Evolutionary conservation across 1,140 invertebrate species (phyloP).

Genomic region (Dryas iulia): DNA sequence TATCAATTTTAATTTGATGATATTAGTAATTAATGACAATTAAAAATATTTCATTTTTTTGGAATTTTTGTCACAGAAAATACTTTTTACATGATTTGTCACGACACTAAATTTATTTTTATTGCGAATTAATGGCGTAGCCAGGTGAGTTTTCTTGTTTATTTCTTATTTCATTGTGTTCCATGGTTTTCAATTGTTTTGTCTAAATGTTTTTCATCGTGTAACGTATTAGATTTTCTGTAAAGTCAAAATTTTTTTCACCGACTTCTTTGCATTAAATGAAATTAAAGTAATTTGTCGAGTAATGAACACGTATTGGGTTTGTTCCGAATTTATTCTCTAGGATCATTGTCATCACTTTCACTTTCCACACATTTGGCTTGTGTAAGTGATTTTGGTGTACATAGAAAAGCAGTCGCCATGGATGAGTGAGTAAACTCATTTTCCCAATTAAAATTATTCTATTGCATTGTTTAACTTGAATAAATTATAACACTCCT

Average conservation of each 20-base stretch:
- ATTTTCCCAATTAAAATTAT: constrained; percentile 50
- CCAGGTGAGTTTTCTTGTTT: constrained; percentile 79
- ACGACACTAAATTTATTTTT: constrained; percentile 70
- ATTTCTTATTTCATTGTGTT: constrained; percentile 77
- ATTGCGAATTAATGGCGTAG: constrained; percentile 80
- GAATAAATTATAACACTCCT: constrained; percentile 67
- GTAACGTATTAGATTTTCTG: constrained; percentile 71
- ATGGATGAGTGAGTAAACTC: constrained; percentile 75
- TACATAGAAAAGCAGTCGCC: constrained; percentile 59
- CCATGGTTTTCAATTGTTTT: constrained; percentile 77
- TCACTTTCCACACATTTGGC: constrained; percentile 73
- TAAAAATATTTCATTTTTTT: background rate
- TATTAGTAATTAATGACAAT: background rate
- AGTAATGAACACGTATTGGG: constrained; percentile 79
- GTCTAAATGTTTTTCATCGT: constrained; percentile 72
- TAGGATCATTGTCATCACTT: constrained; percentile 79
- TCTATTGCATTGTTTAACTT: constrained; percentile 56
- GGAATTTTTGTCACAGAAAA: constrained; percentile 3
- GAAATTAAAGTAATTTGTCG: constrained; percentile 67
- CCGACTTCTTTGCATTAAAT: constrained; percentile 65
- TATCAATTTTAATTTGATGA: background rate
- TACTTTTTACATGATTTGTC: constrained; percentile 21
- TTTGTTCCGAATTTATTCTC: constrained; percentile 78
- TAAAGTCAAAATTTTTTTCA: constrained; percentile 76
- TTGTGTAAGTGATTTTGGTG: constrained; percentile 65